Conservation (phyloP, 2,888 invertebrate species). For the Ophraella communa region DNA sequence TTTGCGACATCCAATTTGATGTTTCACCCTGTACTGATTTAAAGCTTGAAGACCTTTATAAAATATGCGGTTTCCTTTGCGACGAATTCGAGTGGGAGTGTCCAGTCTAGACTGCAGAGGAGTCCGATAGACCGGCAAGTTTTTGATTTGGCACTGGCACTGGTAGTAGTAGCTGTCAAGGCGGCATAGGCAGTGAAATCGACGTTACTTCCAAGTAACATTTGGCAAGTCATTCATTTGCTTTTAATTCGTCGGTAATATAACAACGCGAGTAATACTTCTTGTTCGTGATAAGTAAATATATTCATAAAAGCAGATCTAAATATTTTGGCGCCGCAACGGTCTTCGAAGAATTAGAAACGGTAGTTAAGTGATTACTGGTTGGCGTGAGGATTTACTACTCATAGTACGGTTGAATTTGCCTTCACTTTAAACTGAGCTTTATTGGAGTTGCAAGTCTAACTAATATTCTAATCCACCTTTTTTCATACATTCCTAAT, state of each 20-base stretch:
- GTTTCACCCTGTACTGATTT: neutral
- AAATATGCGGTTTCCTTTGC: slow-evolving; percentile 1
- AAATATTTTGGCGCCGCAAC: neutral
- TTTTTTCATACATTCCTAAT: neutral
- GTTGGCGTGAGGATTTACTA: neutral
- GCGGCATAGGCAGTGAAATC: neutral
- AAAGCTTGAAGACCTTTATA: neutral
- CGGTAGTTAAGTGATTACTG: neutral
- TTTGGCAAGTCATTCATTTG: slow-evolving; percentile 2
- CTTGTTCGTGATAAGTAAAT: neutral
- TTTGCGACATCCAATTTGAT: too few species aligned
- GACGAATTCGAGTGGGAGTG: slow-evolving; percentile 22
- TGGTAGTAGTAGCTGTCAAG: neutral
- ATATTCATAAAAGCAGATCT: neutral
- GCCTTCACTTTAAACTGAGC: neutral
- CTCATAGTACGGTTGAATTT: neutral
- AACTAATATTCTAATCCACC: neutral
- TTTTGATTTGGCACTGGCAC: slow-evolving; percentile 5
- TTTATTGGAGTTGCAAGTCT: neutral
- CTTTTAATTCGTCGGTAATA: neutral
- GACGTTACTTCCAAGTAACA: slow-evolving; percentile 1
- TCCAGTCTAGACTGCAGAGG: slow-evolving; percentile 24
- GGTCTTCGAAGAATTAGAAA: neutral
- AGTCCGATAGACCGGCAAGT: slow-evolving; percentile 10
- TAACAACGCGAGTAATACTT: neutral